Evolutionary conservation across 1,140 invertebrate species (phyloP), one percentile per base, ranked within the genome.

Genomic region (Parasteatoda tepidariorum): DNA sequence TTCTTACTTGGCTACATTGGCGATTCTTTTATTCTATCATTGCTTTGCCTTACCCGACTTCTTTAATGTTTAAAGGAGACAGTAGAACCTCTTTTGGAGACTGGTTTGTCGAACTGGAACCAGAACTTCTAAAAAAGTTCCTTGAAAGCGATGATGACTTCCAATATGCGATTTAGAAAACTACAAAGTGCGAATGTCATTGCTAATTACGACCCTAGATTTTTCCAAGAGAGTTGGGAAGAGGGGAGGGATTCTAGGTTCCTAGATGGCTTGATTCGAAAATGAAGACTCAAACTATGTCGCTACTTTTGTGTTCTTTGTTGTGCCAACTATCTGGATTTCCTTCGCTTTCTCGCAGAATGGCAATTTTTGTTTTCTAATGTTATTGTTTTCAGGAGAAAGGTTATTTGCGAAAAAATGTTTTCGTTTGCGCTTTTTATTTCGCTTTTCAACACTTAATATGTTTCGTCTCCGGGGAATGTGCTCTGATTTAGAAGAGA

Each of bases 311-410:
- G 18, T 13, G 38, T 48, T 18, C 18, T 48, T 18, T 48, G 38
- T 48, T 24, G 24, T 68, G 5, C 18, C 15, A 13, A 67, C 33
- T 48, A 34, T 67, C 38, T 64, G 26, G 5, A 26, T 62, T 31
- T 18, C 28, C 11, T 4, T 15, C 26, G 13, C 61, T 2, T n/a
- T n/a, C 26, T 11, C 61, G 11, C 66, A 13, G 0, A 1, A 1
- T n/a, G n/a, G n/a, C 38, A 18, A 48, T 48, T 67, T 41, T 67
- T 67, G 28, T 67, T 41, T 33, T 26, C 6, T 71, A 71, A 71
- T 71, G 26, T 57, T 71, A 71, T 71, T 71, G 68, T 71, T 71
- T 71, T 57, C 11, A n/a, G 7, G 13, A 41, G 11, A 68, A 68
- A 68, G 38, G 66, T 48, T 48, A 48, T 48, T 68, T 68, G 66